phyloP scores from a whole-genome alignment of 2,888 invertebrate species.

The Noctua janthina region DNA sequence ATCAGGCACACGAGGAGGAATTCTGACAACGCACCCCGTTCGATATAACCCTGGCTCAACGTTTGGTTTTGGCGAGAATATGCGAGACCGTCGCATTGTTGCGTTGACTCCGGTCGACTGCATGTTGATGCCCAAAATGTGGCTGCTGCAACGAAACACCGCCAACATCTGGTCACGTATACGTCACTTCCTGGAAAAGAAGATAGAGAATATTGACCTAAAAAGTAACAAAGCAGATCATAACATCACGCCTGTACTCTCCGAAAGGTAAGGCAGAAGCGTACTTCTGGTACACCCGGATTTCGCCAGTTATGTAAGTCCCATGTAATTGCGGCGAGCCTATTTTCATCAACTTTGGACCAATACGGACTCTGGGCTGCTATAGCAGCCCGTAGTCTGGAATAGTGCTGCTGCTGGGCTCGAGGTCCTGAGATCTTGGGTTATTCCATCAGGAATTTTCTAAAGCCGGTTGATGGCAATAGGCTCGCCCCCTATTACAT shows the following conservation, averaged over 20 bases:
- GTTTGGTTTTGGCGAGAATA: conserved; percentile 93
- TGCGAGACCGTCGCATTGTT: conserved; percentile 92
- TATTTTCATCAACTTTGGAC: neutral
- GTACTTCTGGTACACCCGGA: neutral
- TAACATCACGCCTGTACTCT: neutral
- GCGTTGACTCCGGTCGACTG: conserved; percentile 92
- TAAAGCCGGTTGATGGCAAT: no score
- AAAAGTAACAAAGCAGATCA: neutral
- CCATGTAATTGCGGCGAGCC: neutral
- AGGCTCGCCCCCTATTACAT: no score
- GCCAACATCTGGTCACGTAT: conserved; percentile 92
- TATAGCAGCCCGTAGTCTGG: neutral
- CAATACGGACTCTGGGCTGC: neutral
- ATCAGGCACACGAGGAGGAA: no score
- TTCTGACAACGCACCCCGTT: no score
- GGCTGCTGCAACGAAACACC: conserved; percentile 92
- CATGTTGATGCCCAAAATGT: conserved; percentile 92
- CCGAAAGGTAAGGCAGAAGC: neutral
- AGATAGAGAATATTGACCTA: conserved; percentile 71
- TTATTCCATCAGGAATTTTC: neutral
- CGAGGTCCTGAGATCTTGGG: neutral
- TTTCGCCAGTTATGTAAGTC: neutral
- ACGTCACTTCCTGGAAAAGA: conserved; percentile 90
- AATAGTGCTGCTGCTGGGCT: neutral
- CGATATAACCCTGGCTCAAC: no score